Percentiles rank a stretch among this genome's conserved stretches.
Evolutionary conservation across 2,888 invertebrate species (phyloP).

Genomic region (Pyrgus malvae): DNA sequence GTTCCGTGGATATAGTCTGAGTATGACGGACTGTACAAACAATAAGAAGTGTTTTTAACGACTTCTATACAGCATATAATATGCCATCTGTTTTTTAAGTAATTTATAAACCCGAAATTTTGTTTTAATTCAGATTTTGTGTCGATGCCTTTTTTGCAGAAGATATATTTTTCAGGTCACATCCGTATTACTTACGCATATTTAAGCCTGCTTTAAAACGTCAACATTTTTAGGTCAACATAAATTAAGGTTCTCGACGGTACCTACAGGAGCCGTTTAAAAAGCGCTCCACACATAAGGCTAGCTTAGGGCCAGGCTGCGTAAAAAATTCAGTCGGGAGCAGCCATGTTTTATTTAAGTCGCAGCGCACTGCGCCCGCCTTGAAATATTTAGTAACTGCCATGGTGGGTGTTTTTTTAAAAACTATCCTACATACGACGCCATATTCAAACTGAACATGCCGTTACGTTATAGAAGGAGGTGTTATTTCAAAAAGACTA

Average conservation of each 20-base stretch:
- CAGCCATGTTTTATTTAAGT: constrained; percentile 70
- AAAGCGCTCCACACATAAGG: constrained; percentile 13
- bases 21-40: no score
- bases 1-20: no score
- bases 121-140: not conserved
- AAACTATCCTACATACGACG: constrained; percentile 4
- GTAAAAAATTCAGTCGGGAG: constrained; percentile 68
- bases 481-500: no score
- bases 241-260: constrained; percentile 11
- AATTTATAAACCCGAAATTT: not conserved
- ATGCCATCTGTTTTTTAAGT: not conserved
- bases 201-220: not conserved
- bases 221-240: constrained; percentile 8
- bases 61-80: no score
- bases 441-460: not conserved
- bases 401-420: constrained; percentile 17
- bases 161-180: not conserved
- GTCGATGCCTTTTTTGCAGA: no score
- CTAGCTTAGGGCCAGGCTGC: constrained; percentile 39
- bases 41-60: no score
- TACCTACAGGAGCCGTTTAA: constrained; percentile 11
- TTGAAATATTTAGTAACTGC: constrained; percentile 65
- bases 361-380: constrained; percentile 64
- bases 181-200: not conserved
- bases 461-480: not conserved